phyloP scores from a whole-genome alignment of 2,888 invertebrate species.

The Syrista parreyssii region DNA sequence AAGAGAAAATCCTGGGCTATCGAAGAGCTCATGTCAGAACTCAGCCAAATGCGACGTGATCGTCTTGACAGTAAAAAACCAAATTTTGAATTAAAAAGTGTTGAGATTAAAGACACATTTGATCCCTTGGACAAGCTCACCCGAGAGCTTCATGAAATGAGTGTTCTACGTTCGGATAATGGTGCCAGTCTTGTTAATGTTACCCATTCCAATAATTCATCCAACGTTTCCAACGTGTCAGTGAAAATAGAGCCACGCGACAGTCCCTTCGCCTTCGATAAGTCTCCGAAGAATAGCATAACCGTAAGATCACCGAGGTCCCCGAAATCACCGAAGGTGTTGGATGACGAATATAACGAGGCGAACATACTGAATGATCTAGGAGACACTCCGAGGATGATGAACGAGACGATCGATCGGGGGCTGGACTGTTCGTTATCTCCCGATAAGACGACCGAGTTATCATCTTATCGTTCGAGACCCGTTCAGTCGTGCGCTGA shows the following conservation, averaged over 20 bases:
- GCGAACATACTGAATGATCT: constrained; percentile 52
- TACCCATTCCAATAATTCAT: constrained; percentile 7
- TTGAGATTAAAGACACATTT: constrained; percentile 33
- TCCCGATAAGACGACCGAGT: constrained; percentile 31
- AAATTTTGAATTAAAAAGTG: constrained; percentile 35
- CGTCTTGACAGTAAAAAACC: constrained; percentile 30
- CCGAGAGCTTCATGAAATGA: constrained; percentile 48
- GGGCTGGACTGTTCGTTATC: constrained; percentile 25
- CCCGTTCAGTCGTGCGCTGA: constrained; percentile 21
- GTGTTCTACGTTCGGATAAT: constrained; percentile 25
- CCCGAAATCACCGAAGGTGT: constrained; percentile 47
- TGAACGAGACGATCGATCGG: not conserved
- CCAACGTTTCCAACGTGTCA: constrained; percentile 33
- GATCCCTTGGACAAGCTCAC: constrained; percentile 44
- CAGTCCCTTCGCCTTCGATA: constrained; percentile 32
- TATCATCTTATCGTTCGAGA: constrained; percentile 29
- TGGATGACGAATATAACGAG: constrained; percentile 52
- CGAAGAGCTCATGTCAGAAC: constrained; percentile 54
- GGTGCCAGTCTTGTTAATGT: constrained; percentile 13
- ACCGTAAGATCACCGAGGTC: not conserved
- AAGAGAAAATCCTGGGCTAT: constrained; percentile 60
- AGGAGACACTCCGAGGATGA: constrained; percentile 1
- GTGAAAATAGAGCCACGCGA: constrained; percentile 21
- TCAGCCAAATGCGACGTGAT: constrained; percentile 45
- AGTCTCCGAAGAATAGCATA: constrained; percentile 26